Base-by-base conservation (phyloP, 1,140 invertebrate genomes). In the Carposina sasakii region DNA sequence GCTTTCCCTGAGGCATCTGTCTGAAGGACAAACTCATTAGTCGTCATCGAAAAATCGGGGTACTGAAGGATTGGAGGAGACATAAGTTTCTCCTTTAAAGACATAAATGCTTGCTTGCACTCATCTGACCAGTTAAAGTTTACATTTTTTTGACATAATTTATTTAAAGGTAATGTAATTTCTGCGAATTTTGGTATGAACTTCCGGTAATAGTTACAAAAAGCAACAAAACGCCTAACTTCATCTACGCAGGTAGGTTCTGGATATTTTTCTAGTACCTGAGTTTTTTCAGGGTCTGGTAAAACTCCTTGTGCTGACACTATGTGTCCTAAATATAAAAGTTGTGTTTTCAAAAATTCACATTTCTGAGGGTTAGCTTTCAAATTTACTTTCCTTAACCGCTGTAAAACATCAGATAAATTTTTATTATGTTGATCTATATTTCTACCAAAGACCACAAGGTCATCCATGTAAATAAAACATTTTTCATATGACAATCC, bases 191-290 rank as follows among this genome's bases (percentile, higher is more conserved):
- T 28, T 28, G 12, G 12, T 28, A 28, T 50, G 34, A 49, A 47
- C 26, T 42, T 46, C 9, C 51, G 39, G 28, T 53, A 53, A 20
- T 53, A 53, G 15, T 53, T 53, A 2, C 15, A 16, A 26, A 53
- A 53, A 26, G 51, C 51, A 1, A 53, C 37, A 45, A 53, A 53
- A 19, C 33, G 33, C 33, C 19, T 36, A 8, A 36, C 37, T 8
- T 40, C 37, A 16, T 40, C 37, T n/a, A 6, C 23, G 9, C 6
- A n/a, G 6, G 17, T 9, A 1, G 37, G 37, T 9, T 6, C n/a
- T 21, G 37, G 19, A 15, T 40, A 40, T 40, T 40, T 23, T 23
- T 40, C 6, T 3, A 40, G 9, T 20, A 15, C 37, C 9, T 22
- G 17, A 21, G 1, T 23, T 36, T 36, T 36, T 16, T 36, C 33